Percentiles rank a stretch among this genome's conserved stretches.
Conservation (phyloP, 2,113 vertebrate species). For the Alethe diademata region DNA sequence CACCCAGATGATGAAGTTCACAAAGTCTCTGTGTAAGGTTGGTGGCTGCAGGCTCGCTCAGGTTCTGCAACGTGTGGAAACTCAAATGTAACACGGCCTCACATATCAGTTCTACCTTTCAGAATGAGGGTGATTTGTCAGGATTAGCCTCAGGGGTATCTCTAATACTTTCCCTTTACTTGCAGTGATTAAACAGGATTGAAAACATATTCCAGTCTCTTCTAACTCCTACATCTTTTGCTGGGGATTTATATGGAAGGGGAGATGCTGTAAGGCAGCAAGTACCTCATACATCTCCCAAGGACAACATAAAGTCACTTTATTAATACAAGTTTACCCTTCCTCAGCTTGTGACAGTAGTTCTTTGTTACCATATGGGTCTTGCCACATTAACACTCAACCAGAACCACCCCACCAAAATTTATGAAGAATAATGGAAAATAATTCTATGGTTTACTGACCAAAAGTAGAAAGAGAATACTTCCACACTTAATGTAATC, state of each 20-base stretch:
- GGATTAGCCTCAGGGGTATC: constrained; percentile 30
- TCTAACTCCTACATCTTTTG: constrained; percentile 4
- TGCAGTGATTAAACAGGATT: constrained; percentile 19
- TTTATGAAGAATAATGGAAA: constrained; percentile 41
- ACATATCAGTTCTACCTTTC: neutral
- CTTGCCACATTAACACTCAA: neutral
- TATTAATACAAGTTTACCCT: neutral
- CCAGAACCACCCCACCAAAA: neutral
- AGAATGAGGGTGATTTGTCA: neutral
- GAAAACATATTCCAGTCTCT: neutral
- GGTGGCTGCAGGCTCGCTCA: accelerated
- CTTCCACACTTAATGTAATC: constrained; percentile 1
- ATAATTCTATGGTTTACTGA: neutral
- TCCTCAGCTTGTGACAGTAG: neutral
- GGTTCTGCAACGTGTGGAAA: neutral
- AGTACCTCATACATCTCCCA: constrained; percentile 8
- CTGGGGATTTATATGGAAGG: neutral
- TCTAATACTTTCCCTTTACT: constrained; percentile 11
- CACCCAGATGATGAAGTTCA: neutral
- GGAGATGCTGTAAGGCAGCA: constrained; percentile 17
- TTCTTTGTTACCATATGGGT: neutral
- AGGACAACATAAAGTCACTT: constrained; percentile 52
- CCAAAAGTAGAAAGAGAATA: neutral
- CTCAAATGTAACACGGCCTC: neutral
- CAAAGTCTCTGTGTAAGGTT: neutral